phyloP scores from a whole-genome alignment of 2,113 vertebrate species.

The Bagarius yarrelli region DNA sequence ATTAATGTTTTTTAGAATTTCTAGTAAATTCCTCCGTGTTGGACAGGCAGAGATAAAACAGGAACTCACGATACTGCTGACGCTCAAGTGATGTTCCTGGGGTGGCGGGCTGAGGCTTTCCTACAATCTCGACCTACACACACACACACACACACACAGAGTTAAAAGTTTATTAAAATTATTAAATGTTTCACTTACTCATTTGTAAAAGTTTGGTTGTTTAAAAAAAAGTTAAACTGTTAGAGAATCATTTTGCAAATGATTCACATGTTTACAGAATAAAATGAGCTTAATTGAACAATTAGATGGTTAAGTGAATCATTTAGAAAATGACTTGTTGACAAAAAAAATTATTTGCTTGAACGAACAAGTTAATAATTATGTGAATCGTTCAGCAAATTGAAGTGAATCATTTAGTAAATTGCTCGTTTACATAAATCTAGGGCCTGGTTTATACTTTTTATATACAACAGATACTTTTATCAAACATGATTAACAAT shows the following conservation, averaged over 20 bases:
- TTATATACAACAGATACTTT: neutral
- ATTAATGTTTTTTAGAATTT: neutral
- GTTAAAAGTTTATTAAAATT: too few relatives aligned
- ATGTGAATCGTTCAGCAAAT: neutral
- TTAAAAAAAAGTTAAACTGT: neutral
- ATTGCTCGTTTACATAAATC: neutral
- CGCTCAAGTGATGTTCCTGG: conserved; percentile 71
- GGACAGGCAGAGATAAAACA: neutral
- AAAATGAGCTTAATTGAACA: neutral
- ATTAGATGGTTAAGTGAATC: neutral
- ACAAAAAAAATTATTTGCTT: too few relatives aligned
- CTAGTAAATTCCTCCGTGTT: neutral
- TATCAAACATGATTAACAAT: neutral
- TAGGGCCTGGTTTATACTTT: neutral
- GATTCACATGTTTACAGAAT: neutral
- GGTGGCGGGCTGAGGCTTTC: conserved; percentile 71
- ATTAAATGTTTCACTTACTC: neutral
- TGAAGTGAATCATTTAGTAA: neutral
- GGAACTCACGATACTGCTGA: conserved; percentile 72
- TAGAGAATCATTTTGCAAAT: neutral
- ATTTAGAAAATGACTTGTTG: neutral
- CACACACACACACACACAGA: conserved; percentile 17
- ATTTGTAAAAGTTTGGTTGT: neutral
- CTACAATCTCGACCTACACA: conserved; percentile 67
- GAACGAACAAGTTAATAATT: neutral